Evolutionary conservation across 2,888 invertebrate genomes (phyloP).

Genomic region (Hyposoter dolosus): DNA sequence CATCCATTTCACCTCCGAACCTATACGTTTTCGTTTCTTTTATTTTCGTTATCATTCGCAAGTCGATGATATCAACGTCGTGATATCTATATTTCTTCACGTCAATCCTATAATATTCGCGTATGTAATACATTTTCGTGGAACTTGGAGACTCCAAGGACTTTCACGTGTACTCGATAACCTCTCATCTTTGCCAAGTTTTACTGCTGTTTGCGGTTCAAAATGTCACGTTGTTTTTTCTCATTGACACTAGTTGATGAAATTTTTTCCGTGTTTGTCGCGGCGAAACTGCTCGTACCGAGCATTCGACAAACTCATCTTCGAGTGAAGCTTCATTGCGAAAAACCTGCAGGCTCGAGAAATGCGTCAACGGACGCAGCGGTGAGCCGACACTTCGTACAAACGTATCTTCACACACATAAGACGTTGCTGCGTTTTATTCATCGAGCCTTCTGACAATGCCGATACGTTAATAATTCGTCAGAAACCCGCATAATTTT

Average conservation of each 20-base stretch:
- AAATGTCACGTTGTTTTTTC: conserved; percentile 12
- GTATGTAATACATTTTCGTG: not conserved
- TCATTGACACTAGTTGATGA: conserved; percentile 20
- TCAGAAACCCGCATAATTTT: conserved; percentile 30
- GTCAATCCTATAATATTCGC: not conserved
- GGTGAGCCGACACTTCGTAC: conserved; percentile 17
- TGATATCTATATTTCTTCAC: not conserved
- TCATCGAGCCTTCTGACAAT: conserved; percentile 18
- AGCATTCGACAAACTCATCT: conserved; percentile 12
- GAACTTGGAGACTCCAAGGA: not conserved
- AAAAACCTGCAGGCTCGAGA: conserved; percentile 15
- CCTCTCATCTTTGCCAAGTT: not conserved
- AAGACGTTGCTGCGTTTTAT: conserved; percentile 52
- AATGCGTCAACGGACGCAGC: not conserved
- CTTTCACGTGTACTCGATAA: conserved; percentile 16
- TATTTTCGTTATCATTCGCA: not conserved
- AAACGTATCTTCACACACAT: conserved; percentile 29
- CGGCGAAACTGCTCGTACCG: not conserved
- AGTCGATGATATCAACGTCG: not conserved
- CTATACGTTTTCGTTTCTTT: not conserved
- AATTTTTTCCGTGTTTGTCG: not conserved
- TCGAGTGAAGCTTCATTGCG: conserved; percentile 31
- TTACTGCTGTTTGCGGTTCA: conserved; percentile 21
- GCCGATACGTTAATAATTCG: conserved; percentile 58
- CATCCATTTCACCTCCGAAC: not conserved